Conservation (phyloP, 2,113 vertebrate genomes). For the Chionomys nivalis region DNA sequence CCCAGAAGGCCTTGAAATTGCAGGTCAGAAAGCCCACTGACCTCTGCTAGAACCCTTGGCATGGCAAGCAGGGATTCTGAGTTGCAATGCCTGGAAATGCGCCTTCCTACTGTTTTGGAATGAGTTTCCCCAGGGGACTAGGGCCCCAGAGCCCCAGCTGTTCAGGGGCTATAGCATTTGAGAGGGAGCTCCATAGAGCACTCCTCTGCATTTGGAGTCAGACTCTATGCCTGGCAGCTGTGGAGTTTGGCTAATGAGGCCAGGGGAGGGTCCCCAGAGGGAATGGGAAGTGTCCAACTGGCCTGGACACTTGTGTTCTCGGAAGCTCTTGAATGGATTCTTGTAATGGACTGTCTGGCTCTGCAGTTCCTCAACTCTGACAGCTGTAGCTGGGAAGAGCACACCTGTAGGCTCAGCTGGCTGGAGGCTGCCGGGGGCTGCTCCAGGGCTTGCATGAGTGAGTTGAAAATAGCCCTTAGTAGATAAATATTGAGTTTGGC, state of each 20-base stretch:
- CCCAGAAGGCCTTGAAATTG: neutral
- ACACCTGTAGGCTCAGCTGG: conserved; percentile 47
- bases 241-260: neutral
- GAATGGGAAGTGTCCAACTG: conserved; percentile 53
- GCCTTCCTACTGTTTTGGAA: conserved; percentile 15
- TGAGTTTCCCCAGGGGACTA: conserved; percentile 5
- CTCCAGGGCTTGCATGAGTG: neutral
- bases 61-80: neutral
- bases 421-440: neutral
- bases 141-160: conserved; percentile 54
- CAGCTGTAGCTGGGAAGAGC: conserved; percentile 18
- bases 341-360: conserved; percentile 51
- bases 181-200: neutral
- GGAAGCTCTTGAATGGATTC: conserved; percentile 6
- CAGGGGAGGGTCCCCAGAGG: conserved; percentile 2
- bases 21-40: neutral
- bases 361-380: conserved; percentile 4
- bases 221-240: conserved; percentile 40
- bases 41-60: neutral
- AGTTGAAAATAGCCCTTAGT: neutral
- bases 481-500: neutral
- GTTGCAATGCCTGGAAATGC: neutral
- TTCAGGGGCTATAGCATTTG: neutral
- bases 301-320: conserved; percentile 41
- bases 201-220: conserved; percentile 35